phyloP scores from a whole-genome alignment of 2,113 vertebrate genomes.

The Phrynosoma platyrhinos region DNA sequence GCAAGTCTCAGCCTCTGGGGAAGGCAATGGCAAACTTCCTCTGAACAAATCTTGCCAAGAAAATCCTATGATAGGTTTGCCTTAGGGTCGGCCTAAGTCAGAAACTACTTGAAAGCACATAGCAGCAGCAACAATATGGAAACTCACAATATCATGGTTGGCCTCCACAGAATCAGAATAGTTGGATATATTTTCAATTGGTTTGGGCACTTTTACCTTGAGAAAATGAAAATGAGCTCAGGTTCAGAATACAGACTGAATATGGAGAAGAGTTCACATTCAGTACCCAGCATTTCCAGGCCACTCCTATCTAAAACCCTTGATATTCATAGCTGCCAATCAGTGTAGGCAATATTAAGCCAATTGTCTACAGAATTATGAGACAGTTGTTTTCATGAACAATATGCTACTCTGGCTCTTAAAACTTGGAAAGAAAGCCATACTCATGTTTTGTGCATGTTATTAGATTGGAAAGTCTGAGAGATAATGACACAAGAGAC shows the following conservation, averaged over 20 bases:
- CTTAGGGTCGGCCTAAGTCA: too few relatives aligned
- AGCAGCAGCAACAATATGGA: background rate
- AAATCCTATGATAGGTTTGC: too few relatives aligned
- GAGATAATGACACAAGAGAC: conserved; percentile 6
- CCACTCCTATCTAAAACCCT: background rate
- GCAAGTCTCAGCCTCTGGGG: too few relatives aligned
- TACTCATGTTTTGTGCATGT: rapidly evolving
- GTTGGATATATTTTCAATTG: too few relatives aligned
- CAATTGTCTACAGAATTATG: background rate
- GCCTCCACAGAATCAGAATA: too few relatives aligned
- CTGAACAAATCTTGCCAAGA: too few relatives aligned
- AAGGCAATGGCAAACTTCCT: too few relatives aligned
- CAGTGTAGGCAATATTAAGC: background rate
- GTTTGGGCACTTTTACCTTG: background rate
- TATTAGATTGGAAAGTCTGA: background rate
- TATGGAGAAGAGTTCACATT: background rate
- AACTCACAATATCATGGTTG: background rate
- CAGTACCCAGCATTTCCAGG: background rate
- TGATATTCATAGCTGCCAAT: background rate
- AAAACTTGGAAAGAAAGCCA: background rate
- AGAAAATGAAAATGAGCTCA: background rate
- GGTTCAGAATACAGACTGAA: background rate
- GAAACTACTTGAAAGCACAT: too few relatives aligned
- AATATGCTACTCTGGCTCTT: background rate
- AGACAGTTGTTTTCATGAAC: background rate